A percentile compares a stretch with the other conserved stretches of the same genome.
phyloP scores from a whole-genome alignment of 2,113 vertebrate genomes.

The Sinocyclocheilus anophthalmus region DNA sequence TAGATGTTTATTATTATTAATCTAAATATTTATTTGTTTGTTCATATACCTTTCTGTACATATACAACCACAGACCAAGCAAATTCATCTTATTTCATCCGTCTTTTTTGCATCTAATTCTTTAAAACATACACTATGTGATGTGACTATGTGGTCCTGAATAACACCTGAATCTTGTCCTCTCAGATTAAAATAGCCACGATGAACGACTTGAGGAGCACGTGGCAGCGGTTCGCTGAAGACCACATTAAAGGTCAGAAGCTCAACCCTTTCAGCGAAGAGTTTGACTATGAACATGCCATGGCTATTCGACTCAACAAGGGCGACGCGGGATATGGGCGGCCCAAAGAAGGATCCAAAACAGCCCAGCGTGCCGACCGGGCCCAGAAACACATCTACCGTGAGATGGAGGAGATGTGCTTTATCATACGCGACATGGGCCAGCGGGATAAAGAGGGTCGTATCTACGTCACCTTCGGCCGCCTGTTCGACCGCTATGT shows the following conservation, averaged over 20 bases:
- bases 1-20: too few relatives aligned
- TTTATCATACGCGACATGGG: conserved; percentile 80
- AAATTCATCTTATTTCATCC: too few relatives aligned
- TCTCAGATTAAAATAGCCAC: conserved; percentile 73
- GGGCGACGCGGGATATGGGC: conserved; percentile 78
- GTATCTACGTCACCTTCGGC: conserved; percentile 70
- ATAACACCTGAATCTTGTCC: background rate
- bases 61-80: too few relatives aligned
- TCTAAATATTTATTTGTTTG: background rate
- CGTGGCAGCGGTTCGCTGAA: conserved; percentile 78
- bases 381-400: conserved; percentile 76
- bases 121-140: background rate
- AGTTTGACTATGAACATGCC: conserved; percentile 77
- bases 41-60: background rate
- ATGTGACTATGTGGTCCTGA: background rate
- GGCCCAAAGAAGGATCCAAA: conserved; percentile 78
- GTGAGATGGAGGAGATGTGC: conserved; percentile 83
- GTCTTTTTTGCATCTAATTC: background rate
- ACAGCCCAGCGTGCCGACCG: conserved; percentile 77
- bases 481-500: conserved; percentile 81
- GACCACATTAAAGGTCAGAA: conserved; percentile 76
- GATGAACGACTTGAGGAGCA: conserved; percentile 70
- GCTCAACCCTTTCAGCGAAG: conserved; percentile 83
- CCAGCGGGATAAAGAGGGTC: conserved; percentile 63
- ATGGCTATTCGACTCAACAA: conserved; percentile 77